Evolutionary conservation across 2,797 vertebrate genomes (phyloP), one percentile per base, ranked within the genome.

Genomic region (Chaetodon trifasciatus): DNA sequence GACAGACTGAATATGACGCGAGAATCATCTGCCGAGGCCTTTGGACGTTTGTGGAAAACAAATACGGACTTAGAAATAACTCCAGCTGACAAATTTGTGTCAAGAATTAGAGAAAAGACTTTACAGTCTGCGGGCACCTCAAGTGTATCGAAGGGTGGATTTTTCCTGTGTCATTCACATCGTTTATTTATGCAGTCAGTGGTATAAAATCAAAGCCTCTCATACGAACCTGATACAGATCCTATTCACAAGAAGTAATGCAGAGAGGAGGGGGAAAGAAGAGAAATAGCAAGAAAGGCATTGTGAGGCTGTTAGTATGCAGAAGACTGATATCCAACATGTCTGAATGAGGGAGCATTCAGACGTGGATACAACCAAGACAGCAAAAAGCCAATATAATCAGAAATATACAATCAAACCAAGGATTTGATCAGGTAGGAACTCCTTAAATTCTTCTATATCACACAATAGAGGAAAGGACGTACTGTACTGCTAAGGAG

Each of bases 181-280:
- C 42, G 11, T 17, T 70, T 55, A 49, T 37, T 67, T 32, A 47
- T 57, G 69, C 74, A 86, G 73, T 72, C 74, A 74, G 76, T 74
- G 49, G 56, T 66, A 65, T 49, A 67, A 72, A 83, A 74, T 78
- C 67, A 85, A 87, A 90, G 80, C 78, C 85, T 86, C 79, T 81
- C 60, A 89, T 94, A 94, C 94, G 81, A 97, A 97, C 97, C 96
- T 97, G 95, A 97, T 94, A 96, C 96, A 97, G 95, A 97, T 97
- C 96, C 97, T 97, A 91, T 56, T 92, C 77, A 82, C 83, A 93
- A 79, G 92, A 88, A 88, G 90, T 52, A 76, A 42, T 64, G 89
- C 89, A 89, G 90, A 94, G 78, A 92, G 76, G 87, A 80, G 58
- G 86, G 80, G 62, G 74, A 76, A 83, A 74, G 82, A 55, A 82